Conservation (phyloP, 2,888 invertebrate genomes). For the Phaonia tiefii region DNA sequence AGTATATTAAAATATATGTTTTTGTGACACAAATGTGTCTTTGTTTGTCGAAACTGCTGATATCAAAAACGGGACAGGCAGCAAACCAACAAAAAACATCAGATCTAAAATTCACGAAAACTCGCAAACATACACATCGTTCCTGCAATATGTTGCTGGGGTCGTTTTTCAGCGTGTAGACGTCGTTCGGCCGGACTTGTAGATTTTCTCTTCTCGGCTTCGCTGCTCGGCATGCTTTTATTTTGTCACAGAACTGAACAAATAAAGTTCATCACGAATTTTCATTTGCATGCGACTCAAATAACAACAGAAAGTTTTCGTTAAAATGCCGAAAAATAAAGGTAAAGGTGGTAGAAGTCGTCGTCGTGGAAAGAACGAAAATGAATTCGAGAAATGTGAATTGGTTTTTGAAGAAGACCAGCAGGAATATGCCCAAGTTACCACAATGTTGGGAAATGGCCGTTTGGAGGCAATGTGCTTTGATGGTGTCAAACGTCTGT, state of each 20-base stretch:
- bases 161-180: too few relatives aligned
- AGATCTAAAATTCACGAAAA: too few relatives aligned
- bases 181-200: too few relatives aligned
- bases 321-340: constrained; percentile 84
- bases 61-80: too few relatives aligned
- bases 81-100: too few relatives aligned
- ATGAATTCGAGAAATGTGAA: constrained; percentile 99
- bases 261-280: constrained; percentile 69
- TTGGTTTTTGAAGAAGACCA: constrained; percentile 99
- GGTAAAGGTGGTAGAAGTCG: constrained; percentile 99
- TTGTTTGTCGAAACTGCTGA: too few relatives aligned
- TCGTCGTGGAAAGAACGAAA: constrained; percentile 99
- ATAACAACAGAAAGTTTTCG: constrained; percentile 59
- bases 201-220: too few relatives aligned
- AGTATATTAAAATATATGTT: too few relatives aligned
- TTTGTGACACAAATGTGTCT: too few relatives aligned
- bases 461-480: constrained; percentile 99
- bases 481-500: constrained; percentile 98
- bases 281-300: constrained; percentile 61
- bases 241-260: constrained; percentile 66
- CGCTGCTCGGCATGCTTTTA: too few relatives aligned
- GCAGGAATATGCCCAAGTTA: constrained; percentile 99
- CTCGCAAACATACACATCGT: too few relatives aligned
- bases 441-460: constrained; percentile 99
- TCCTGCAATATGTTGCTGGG: too few relatives aligned